Evolutionary conservation across 1,140 invertebrate genomes (phyloP).

Genomic region (Caenorhabditis remanei): DNA sequence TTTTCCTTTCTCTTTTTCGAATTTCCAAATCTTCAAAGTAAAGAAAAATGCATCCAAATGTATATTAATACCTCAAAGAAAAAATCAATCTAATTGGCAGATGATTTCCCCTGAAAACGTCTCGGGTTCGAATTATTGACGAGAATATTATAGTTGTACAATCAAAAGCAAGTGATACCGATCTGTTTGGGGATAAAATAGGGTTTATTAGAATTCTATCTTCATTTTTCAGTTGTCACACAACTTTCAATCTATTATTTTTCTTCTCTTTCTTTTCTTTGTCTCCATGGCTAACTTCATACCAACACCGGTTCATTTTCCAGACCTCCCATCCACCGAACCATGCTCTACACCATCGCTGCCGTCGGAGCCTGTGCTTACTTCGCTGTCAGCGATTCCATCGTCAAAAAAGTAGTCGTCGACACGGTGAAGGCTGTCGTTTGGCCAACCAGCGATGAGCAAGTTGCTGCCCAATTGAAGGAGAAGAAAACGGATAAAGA

Average conservation of each 20-base stretch:
- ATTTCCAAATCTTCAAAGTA: too few relatives aligned
- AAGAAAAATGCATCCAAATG: too few relatives aligned
- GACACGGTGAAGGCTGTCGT: conserved; percentile 29
- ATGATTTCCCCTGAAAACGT: too few relatives aligned
- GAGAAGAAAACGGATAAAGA: conserved; percentile 41
- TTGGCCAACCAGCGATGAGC: conserved; percentile 38
- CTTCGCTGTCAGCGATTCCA: conserved; percentile 3
- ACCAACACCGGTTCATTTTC: not conserved
- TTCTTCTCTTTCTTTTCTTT: not conserved
- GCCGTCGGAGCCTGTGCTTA: conserved; percentile 46
- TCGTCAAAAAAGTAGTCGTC: conserved; percentile 43
- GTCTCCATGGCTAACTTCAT: not conserved
- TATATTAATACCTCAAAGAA: too few relatives aligned
- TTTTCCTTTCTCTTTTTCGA: too few relatives aligned
- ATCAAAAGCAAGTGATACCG: too few relatives aligned
- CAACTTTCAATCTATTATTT: not conserved
- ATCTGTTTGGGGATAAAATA: too few relatives aligned
- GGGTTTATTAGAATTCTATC: too few relatives aligned
- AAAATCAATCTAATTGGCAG: too few relatives aligned
- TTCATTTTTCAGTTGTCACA: too few relatives aligned
- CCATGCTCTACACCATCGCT: conserved; percentile 43
- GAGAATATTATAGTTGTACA: too few relatives aligned
- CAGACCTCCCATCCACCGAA: not conserved
- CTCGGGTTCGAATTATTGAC: too few relatives aligned
- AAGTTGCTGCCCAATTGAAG: conserved; percentile 26